Base-by-base conservation (phyloP, 2,797 vertebrate species). In the Manis crassicaudata region DNA sequence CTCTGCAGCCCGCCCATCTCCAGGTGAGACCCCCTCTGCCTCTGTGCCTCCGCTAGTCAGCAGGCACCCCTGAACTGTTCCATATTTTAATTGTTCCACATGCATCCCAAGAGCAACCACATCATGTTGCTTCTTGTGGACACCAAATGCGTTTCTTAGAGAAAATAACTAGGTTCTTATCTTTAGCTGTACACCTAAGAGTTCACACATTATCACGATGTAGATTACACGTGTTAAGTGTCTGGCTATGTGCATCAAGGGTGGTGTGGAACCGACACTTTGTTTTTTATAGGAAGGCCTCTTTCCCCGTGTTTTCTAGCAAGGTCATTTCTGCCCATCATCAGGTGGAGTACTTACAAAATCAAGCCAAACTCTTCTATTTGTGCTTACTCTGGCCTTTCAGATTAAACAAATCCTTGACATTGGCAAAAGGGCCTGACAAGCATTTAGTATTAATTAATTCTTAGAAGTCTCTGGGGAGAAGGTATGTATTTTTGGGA, bases 371-470 rank as follows among this genome's bases (percentile, higher is more conserved):
- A 88, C 20, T 50, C 62, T 60, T 84, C 68, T 72, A 25, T 94
- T 90, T 88, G 93, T 94, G 93, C 89, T 96, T 94, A 81, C 81
- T 88, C 77, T 60, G n/a, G 85, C 14, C 84, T 96, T 97, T 92
- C 29, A 56, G 91, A 76, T 73, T 68, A 95, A 95, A 94, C 67
- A 82, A 72, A 96, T 93, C 83, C 87, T 91, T 91, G 67, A 50
- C 62, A 70, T 58, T 95, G 96, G 93, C 96, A 92, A 97, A 46
- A 92, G 73, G 72, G 76, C 67, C 92, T 83, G 92, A 97, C 96
- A 90, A 96, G 81, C 85, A 80, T 95, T 97, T 97, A 96, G 93
- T 89, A 96, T 97, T 97, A 96, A 96, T 96, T 96, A 96, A 96
- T 96, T 95, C 95, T 88, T 94, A 52, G 84, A 60, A 58, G 29